Evolutionary conservation across 35 echinoderm and acorn worm genomes (phyloP).

Genomic region (Eucidaris tribuloides): DNA sequence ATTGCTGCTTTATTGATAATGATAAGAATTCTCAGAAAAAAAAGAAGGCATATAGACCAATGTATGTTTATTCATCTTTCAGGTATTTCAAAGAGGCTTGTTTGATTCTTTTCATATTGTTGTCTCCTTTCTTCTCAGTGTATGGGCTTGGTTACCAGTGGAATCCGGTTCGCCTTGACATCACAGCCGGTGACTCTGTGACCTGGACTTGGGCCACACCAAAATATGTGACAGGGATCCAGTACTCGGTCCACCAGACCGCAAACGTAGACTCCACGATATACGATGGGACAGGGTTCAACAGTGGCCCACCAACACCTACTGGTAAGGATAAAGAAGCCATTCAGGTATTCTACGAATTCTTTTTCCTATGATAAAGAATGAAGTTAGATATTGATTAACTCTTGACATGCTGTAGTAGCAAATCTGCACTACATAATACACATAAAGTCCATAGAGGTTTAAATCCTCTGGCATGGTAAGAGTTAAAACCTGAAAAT

Average conservation of each 20-base stretch:
- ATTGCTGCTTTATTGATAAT: background rate
- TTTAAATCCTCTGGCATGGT: too few species aligned
- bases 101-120: background rate
- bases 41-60: background rate
- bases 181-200: slow-evolving; percentile 47
- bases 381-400: too few species aligned
- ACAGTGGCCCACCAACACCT: slow-evolving; percentile 7
- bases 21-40: background rate
- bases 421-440: too few species aligned
- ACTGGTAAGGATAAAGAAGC: slow-evolving; percentile 6
- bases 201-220: slow-evolving; percentile 44
- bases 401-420: too few species aligned
- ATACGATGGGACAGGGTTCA: slow-evolving; percentile 66
- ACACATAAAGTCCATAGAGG: too few species aligned
- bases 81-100: background rate
- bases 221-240: slow-evolving; percentile 36
- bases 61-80: background rate
- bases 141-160: slow-evolving; percentile 74
- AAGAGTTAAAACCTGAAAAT: too few species aligned
- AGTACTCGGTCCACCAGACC: slow-evolving; percentile 65
- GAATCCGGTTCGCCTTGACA: slow-evolving; percentile 33
- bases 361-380: too few species aligned
- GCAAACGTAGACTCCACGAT: background rate
- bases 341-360: too few species aligned
- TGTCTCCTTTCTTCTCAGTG: slow-evolving; percentile 8